Evolutionary conservation across 2,888 invertebrate species (phyloP), one percentile per base, ranked within the genome.

Genomic region (Caenorhabditis sp.): DNA sequence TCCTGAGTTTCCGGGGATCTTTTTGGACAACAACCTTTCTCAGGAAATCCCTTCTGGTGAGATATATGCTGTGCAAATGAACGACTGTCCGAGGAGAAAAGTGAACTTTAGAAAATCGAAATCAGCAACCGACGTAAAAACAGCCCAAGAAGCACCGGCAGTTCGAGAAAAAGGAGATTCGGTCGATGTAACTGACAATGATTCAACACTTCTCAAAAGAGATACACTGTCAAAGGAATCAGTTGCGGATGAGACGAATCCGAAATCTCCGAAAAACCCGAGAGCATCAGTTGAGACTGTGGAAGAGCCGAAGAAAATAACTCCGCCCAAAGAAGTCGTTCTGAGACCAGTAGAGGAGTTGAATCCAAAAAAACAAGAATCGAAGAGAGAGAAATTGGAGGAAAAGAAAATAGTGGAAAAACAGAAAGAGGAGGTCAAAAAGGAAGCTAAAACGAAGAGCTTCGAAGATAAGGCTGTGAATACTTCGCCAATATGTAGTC

Each of bases 41-140:
- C 26, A 19, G 70, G 70, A 71, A 31, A 24, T 71, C 12, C 70
- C 70, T 19, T 57, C 70, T 4, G 70, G 55, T n/a, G 70, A 71
- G 21, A 62, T 59, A 37, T 66, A 71, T 21, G 57, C 70, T 19
- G 62, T 71, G 14, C 51, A 54, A 23, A 66, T 31, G 17, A 24
- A 37, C 1, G 62, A 62, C 17, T 26, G 26, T 19, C 31, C 55
- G n/a, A 58, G 58, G 37, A 64, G 70, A 8, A 27, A 55, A n/a
- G 26, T 60, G n/a, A 71, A 51, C 51, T 14, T 37, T 17, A 36
- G 66, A 26, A 59, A 55, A 5, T 31, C 31, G 31, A 4, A 10
- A 31, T 27, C 59, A 5, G 21, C 43, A 3, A 58, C 54, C 1
- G 70, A 71, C 10, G 49, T 71, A n/a, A 24, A 43, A n/a, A 71